Conservation (phyloP, 2,888 invertebrate species). For the Rhagophthalmus giganteus region DNA sequence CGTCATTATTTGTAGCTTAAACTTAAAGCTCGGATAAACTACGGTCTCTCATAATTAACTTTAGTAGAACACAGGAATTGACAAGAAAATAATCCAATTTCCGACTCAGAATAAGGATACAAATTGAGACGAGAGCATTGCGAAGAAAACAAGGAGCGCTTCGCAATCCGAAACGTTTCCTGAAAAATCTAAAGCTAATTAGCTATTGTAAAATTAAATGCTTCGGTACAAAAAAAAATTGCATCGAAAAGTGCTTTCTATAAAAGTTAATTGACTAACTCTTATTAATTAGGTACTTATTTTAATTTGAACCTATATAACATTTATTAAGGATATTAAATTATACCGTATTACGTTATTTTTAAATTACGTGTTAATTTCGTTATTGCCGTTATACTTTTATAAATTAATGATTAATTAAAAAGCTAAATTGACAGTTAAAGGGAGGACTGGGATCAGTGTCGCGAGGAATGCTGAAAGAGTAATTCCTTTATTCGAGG, state of each 20-base stretch:
- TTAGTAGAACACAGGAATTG: constrained; percentile 20
- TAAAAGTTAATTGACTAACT: not conserved
- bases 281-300: not conserved
- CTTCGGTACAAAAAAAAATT: no score
- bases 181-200: constrained; percentile 9
- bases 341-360: not conserved
- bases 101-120: constrained; percentile 14
- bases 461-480: no score
- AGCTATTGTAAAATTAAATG: constrained; percentile 13
- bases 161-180: not conserved
- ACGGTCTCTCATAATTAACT: constrained; percentile 22
- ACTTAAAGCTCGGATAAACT: constrained; percentile 21
- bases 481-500: no score
- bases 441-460: no score
- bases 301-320: not conserved
- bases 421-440: no score
- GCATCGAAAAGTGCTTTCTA: no score
- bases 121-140: constrained; percentile 16
- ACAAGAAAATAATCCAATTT: constrained; percentile 28
- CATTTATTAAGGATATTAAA: not conserved
- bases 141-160: constrained; percentile 7
- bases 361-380: no score
- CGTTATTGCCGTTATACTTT: no score
- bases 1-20: constrained; percentile 25
- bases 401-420: no score